A percentile compares a stretch with the other conserved stretches of the same genome.
These are phyloP conservation scores for Ormia ochracea DNA, from an alignment of 2,888 invertebrate species.

Conservation along the genomic window DNA sequence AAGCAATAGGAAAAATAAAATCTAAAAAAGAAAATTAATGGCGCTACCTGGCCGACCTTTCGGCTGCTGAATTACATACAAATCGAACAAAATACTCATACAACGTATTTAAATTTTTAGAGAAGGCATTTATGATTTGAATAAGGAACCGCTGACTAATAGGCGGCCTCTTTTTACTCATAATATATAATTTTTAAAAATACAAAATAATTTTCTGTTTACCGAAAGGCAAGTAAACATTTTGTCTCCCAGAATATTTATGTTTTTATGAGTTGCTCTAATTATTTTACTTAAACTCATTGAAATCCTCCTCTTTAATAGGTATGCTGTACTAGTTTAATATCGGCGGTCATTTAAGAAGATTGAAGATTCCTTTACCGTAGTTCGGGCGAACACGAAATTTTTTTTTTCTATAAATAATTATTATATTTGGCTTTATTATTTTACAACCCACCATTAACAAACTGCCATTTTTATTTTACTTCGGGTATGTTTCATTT, in stretches of 20 bases:
- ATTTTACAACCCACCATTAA: constrained; percentile 55
- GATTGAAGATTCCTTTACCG: constrained; percentile 20
- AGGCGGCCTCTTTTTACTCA: constrained; percentile 16
- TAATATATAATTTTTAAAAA: constrained; percentile 10
- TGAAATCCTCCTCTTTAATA: no score
- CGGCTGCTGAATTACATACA: background rate
- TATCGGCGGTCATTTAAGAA: background rate
- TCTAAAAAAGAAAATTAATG: background rate
- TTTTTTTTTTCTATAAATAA: constrained; percentile 22
- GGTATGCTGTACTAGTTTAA: background rate
- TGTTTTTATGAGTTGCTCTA: constrained; percentile 47
- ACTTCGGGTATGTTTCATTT: background rate
- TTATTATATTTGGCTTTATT: constrained; percentile 19
- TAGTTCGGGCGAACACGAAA: background rate
- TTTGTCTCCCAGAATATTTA: constrained; percentile 36
- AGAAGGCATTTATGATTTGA: background rate
- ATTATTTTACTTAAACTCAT: no score
- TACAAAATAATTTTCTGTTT: constrained; percentile 1
- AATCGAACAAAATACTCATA: background rate
- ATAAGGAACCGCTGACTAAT: background rate
- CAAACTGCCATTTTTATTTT: constrained; percentile 44
- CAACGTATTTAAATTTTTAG: background rate
- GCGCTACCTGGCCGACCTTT: constrained; percentile 7
- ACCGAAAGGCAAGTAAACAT: constrained; percentile 5
- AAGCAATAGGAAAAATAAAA: background rate